Base-by-base conservation (phyloP, 2,888 invertebrate species). In the Drosophila algonquin region DNA sequence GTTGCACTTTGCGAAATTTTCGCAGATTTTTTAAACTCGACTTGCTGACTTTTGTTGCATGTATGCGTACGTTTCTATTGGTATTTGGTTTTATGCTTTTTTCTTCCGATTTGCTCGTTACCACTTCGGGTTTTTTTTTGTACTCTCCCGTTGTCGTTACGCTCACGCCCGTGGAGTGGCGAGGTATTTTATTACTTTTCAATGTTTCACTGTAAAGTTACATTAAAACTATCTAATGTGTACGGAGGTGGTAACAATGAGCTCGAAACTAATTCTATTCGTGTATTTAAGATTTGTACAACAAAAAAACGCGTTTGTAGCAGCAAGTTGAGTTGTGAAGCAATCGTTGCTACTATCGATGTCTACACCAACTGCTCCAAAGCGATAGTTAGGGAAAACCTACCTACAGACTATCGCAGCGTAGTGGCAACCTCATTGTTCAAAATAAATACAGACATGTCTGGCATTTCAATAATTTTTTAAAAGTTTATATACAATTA, bases 251-350 rank as follows among this genome's bases (percentile, higher is more conserved):
- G 77, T 83, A 79, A 87, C 87, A 87, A 81, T 81, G 72, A 72
- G 78, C 79, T 70, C 69, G 70, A 77, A 83, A 81, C 88, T 82
- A 82, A 80, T 75, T 70, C 76, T 87, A 81, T 85, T 84, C 65
- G 72, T 75, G 73, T 87, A 75, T 76, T 77, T 86, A 82, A 67
- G 76, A 64, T 83, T 81, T 80, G 73, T 87, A 87, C 87, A 86
- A 81, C 81, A 89, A 88, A 87, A 90, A 90, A 65, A 65, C 64
- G 64, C 64, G 84, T 86, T 82, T 87, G 77, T 79, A 84, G 82
- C 81, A 82, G 83, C 48, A 72, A 72, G 48, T 65, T 54, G 67
- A 54, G 62, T 63, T 51, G 69, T 67, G 55, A 67, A 55, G 9
- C 40, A 14, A 40, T 40, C 14, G n/a, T 40, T n/a, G 40, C 14